Evolutionary conservation across 23 tunicate genomes (phyloP).

Genomic region (Botrylloides violaceus): DNA sequence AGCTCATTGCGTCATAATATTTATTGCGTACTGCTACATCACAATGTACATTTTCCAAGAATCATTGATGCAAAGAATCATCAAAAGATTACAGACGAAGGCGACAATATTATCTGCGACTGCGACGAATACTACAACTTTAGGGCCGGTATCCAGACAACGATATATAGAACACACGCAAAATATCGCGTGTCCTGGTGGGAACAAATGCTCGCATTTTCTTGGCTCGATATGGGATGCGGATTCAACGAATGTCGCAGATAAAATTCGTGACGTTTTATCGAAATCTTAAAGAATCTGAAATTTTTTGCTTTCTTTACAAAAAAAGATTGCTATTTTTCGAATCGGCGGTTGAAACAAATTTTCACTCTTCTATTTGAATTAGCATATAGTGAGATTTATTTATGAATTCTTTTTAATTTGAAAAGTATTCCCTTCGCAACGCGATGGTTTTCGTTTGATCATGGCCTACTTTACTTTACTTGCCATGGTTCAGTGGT

Average conservation of each 20-base stretch:
- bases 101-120: slow-evolving; percentile 9
- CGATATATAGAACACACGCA: neutral
- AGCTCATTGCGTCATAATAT: slow-evolving; percentile 1
- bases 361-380: too few relatives aligned
- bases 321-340: too few relatives aligned
- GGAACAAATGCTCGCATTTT: neutral
- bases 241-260: neutral
- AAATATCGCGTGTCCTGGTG: neutral
- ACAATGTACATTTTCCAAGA: neutral
- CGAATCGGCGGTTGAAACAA: too few relatives aligned
- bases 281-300: neutral
- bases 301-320: too few relatives aligned
- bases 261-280: neutral
- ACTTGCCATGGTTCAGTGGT: too few relatives aligned
- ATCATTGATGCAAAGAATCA: neutral
- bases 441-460: too few relatives aligned
- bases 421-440: too few relatives aligned
- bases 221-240: slow-evolving; percentile 10
- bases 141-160: slow-evolving; percentile 5
- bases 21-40: neutral
- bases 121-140: neutral
- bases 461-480: too few relatives aligned
- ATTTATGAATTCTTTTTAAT: too few relatives aligned
- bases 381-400: too few relatives aligned
- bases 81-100: neutral